Conservation (phyloP, 2,888 invertebrate species). For the Neoitamus cyanurus region DNA sequence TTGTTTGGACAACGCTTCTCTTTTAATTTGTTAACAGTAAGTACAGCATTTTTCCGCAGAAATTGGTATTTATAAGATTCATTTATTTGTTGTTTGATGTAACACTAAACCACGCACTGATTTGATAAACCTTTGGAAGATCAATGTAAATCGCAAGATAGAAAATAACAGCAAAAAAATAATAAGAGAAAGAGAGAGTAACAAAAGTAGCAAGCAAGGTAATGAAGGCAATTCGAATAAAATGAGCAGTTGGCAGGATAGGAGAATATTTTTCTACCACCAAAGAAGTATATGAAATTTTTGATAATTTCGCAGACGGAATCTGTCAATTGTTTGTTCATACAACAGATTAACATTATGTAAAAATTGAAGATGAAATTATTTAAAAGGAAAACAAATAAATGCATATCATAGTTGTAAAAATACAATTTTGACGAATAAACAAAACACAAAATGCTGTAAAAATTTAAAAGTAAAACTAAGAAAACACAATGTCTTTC, state of each 20-base stretch:
- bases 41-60: background rate
- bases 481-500: conserved; percentile 4
- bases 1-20: background rate
- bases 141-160: conserved; percentile 44
- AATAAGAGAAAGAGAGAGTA: background rate
- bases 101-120: background rate
- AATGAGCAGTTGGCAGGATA: conserved; percentile 49
- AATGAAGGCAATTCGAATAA: conserved; percentile 19
- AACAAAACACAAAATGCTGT: conserved; percentile 63
- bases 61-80: conserved; percentile 2
- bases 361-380: conserved; percentile 50
- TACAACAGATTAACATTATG: conserved; percentile 28
- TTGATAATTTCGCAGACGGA: conserved; percentile 15
- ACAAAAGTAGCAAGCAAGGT: conserved; percentile 31
- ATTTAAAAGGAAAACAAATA: conserved; percentile 57
- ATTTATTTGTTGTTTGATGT: background rate
- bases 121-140: conserved; percentile 34
- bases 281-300: conserved; percentile 51
- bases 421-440: conserved; percentile 84
- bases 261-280: conserved; percentile 57
- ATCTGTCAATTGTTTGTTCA: conserved; percentile 42
- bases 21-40: background rate
- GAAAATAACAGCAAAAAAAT: conserved; percentile 19
- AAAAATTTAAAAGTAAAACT: conserved; percentile 43
- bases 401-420: conserved; percentile 95